Evolutionary conservation across 2,113 vertebrate species (phyloP), one percentile per base, ranked within the genome.

Genomic region (Leuciscus idus): DNA sequence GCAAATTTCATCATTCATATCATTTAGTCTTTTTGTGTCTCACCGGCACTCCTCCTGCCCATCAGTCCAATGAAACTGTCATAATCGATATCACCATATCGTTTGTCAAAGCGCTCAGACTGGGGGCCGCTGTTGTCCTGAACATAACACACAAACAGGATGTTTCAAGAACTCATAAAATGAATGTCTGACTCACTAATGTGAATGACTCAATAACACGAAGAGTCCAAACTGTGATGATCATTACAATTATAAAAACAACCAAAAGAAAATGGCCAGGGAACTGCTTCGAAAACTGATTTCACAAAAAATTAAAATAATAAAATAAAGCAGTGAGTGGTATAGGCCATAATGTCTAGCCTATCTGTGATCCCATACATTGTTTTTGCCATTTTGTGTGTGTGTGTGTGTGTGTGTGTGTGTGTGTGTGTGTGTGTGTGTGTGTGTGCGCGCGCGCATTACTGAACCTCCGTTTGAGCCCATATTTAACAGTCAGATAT

Each of bases 61-160:
- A 96, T 93, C 9, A 93, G 90, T 83, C 94, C 93, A 61, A 97
- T 92, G 90, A 97, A 91, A 48, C 87, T 94, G 86, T 96, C 93
- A 70, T 94, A 93, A 75, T 95, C 93, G 4, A 93, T 50, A 0
- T 94, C 91, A 68, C 92, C 88, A 23, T 90, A 92, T 72, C 90
- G 92, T 90, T 93, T 95, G 46, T 93, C 59, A 21, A 50, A 36
- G 43, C 30, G 80, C 4, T 82, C 50, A 30, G 59, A 30, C 72
- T 77, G 80, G 4, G 43, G 6, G 23, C 43, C n/a, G 11, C 57
- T 76, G 36, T 43, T 66, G 46, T 83, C 85, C 85, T 87, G 80
- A 7, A 75, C 7, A 66, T 0, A 64, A 55, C 30, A 83, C n/a
- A 74, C 15, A 81, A 72, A 81, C 46, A 21, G 4, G 12, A 68